Evolutionary conservation across 2,113 vertebrate genomes (phyloP), one percentile per base, ranked within the genome.

Genomic region (Triplophysa rosa): DNA sequence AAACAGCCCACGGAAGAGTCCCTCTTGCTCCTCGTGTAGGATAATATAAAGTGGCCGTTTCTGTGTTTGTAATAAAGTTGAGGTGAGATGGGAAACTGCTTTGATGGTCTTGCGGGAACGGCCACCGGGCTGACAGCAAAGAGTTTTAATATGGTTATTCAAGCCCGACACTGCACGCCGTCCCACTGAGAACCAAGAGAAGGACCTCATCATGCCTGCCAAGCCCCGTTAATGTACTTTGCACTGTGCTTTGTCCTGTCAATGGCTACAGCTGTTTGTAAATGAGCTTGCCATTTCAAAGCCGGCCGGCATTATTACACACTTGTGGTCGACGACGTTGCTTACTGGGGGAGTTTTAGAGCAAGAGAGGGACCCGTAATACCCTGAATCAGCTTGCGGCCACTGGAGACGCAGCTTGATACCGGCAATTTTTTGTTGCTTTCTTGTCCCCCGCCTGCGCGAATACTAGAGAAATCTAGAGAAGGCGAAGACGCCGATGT

Each of bases 221-320:
- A 89, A 87, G 91, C 84, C 82, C 90, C 84, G 90, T 95, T 95
- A 95, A 91, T 87, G 62, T 89, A 88, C 88, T 88, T 95, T 93
- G 93, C 93, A 95, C 94, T 94, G 91, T 89, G 86, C 90, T 94
- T 94, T 92, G 90, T 94, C 92, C 93, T 93, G 94, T 94, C 91
- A 93, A 92, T 84, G 91, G 93, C 93, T 96, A 94, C 95, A 96
- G 94, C 94, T 94, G 94, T 93, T 94, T 95, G 94, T 95, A 95
- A 97, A 97, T 94, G 93, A 97, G 91, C 93, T 89, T 86, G 91
- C 86, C 84, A 92, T 90, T 91, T 91, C 87, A 86, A 77, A 84
- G 87, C 80, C 90, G 90, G 82, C 88, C 87, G 86, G 92, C 90
- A 94, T 95, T 95, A 95, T 94, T 93, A 90, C 86, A 91, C 90